Conservation (phyloP, 2,797 vertebrate species). For the Eremophila alpestris region DNA sequence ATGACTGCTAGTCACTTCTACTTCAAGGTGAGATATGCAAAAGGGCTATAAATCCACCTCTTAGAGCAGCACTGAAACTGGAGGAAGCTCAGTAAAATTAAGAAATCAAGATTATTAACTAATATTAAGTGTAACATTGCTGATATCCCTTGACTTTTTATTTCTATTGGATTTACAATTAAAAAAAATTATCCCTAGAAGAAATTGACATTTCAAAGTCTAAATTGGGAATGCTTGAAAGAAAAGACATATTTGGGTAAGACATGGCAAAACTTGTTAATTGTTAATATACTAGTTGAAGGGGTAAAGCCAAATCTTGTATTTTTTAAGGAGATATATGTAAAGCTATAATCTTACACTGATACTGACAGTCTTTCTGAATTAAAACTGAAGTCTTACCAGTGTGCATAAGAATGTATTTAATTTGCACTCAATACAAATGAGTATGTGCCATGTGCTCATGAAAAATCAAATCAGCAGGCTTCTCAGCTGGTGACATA, state of each 20-base stretch:
- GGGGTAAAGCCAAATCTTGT: not conserved
- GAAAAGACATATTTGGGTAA: not conserved
- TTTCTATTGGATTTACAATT: not conserved
- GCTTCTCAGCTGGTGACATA: conserved; percentile 16
- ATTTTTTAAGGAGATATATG: not conserved
- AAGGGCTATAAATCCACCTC: not conserved
- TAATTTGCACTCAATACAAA: conserved; percentile 17
- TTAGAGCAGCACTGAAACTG: not conserved
- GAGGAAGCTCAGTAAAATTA: not conserved
- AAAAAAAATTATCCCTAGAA: not conserved
- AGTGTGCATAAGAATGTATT: not conserved
- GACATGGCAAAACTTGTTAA: not conserved
- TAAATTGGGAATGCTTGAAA: not conserved
- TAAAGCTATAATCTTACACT: not conserved
- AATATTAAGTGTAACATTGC: not conserved
- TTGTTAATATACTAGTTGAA: not conserved
- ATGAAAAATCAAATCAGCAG: conserved; percentile 14
- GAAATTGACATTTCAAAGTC: not conserved
- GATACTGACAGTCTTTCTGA: not conserved
- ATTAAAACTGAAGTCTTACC: not conserved
- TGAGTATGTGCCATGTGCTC: not conserved
- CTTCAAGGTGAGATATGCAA: not conserved
- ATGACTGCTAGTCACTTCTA: not conserved
- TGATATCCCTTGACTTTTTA: not conserved
- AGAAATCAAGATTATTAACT: not conserved